Evolutionary conservation across 1,140 invertebrate species (phyloP).

Genomic region (Rhagoletis pomonella): DNA sequence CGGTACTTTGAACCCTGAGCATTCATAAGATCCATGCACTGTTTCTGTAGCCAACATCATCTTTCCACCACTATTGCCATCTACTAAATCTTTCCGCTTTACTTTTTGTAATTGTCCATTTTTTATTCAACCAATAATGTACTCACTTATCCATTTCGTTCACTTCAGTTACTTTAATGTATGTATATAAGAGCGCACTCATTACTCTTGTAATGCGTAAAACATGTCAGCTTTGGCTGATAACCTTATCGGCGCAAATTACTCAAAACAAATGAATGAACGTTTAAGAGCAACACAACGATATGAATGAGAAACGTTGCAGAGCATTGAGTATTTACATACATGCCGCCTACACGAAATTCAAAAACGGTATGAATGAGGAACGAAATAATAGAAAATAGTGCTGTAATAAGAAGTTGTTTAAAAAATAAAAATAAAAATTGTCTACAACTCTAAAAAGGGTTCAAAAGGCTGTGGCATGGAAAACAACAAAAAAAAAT

Average conservation of each 20-base stretch:
- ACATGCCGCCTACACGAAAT: background rate
- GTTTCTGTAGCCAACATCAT: too few species aligned
- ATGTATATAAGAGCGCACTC: conserved; percentile 17
- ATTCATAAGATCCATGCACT: too few species aligned
- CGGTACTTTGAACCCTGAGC: too few species aligned
- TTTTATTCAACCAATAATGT: background rate
- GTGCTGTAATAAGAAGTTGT: too few species aligned
- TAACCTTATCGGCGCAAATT: conserved; percentile 43
- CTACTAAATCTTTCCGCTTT: too few species aligned
- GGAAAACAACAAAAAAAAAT: too few species aligned
- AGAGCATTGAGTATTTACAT: too few species aligned
- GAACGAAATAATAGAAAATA: too few species aligned
- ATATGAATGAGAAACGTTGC: background rate
- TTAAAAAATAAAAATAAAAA: too few species aligned
- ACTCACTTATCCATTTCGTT: conserved; percentile 7
- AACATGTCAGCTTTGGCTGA: conserved; percentile 29
- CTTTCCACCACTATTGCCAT: too few species aligned
- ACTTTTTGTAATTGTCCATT: background rate
- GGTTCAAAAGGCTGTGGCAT: too few species aligned
- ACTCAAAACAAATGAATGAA: conserved; percentile 49
- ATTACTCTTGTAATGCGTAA: conserved; percentile 42
- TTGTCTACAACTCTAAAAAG: too few species aligned
- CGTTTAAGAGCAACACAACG: background rate
- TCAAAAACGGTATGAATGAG: background rate
- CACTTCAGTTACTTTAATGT: conserved; percentile 24